These are phyloP conservation scores for Cynopterus sphinx DNA, from an alignment of 2,797 vertebrate genomes.

Conservation along the genomic window DNA sequence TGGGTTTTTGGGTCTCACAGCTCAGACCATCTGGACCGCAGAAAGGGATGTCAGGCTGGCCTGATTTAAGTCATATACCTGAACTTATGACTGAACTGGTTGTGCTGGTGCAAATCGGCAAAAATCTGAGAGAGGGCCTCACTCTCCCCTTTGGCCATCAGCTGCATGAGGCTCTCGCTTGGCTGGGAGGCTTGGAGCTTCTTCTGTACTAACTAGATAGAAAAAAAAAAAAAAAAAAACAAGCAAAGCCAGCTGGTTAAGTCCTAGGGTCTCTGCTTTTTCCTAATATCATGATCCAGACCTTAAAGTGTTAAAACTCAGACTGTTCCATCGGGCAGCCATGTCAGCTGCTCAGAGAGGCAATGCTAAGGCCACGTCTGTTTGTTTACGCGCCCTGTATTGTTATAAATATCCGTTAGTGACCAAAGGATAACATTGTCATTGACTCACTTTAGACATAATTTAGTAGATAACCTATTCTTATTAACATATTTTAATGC, in stretches of 20 bases:
- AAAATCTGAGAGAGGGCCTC: constrained; percentile 65
- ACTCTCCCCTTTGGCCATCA: constrained; percentile 65
- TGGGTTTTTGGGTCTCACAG: neutral
- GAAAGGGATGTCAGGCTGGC: neutral
- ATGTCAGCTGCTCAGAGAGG: neutral
- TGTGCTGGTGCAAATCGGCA: constrained; percentile 55
- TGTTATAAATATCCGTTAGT: neutral
- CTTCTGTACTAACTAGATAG: constrained; percentile 12
- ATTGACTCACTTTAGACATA: neutral
- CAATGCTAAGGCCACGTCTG: neutral
- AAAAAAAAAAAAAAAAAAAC: neutral
- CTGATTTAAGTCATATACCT: constrained; percentile 65
- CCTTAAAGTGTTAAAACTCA: neutral
- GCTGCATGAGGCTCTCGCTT: constrained; percentile 65
- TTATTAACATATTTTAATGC: neutral
- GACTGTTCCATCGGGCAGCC: neutral
- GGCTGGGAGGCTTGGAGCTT: constrained; percentile 36
- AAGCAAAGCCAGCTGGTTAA: constrained; percentile 1
- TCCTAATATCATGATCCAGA: neutral
- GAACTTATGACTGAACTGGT: constrained; percentile 65
- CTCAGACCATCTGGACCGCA: neutral
- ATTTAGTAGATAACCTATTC: constrained; percentile 20
- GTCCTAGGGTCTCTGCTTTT: neutral
- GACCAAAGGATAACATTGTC: neutral
- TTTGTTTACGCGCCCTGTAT: neutral